Conservation (phyloP, 1,140 invertebrate species). For the Ceratitis capitata region DNA sequence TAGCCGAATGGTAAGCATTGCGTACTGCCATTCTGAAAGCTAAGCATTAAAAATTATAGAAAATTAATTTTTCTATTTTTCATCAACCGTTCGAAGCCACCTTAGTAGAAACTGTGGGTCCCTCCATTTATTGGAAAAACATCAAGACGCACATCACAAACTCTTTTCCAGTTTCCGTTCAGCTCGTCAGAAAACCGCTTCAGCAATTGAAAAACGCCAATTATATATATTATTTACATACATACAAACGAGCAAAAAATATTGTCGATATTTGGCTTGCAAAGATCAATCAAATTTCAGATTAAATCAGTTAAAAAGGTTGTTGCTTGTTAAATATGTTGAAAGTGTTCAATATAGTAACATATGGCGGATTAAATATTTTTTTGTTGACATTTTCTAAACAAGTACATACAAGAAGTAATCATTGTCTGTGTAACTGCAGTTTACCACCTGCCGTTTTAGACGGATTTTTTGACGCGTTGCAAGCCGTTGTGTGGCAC, state of each 20-base stretch:
- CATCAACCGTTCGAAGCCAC: too few species aligned
- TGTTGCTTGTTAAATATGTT: neutral
- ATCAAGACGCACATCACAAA: too few species aligned
- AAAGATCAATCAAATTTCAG: neutral
- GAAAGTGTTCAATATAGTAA: neutral
- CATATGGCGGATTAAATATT: conserved; percentile 1
- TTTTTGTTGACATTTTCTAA: neutral
- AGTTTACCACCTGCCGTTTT: conserved; percentile 9
- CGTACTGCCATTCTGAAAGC: too few species aligned
- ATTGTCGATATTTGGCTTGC: neutral
- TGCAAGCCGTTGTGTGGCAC: neutral
- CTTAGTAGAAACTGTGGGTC: too few species aligned
- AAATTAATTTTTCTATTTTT: too few species aligned
- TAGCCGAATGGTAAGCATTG: too few species aligned
- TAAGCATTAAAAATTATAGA: too few species aligned
- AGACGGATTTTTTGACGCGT: neutral
- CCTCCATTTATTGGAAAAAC: too few species aligned
- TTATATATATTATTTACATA: neutral
- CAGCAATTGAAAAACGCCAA: too few species aligned
- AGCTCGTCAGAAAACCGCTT: too few species aligned
- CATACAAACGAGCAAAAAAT: too few species aligned
- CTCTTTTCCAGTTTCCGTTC: too few species aligned
- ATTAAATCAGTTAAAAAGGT: neutral
- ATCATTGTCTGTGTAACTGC: neutral
- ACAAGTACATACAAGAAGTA: neutral